Base-by-base conservation (phyloP, 2,797 vertebrate genomes). In the Heterohyrax brucei region DNA sequence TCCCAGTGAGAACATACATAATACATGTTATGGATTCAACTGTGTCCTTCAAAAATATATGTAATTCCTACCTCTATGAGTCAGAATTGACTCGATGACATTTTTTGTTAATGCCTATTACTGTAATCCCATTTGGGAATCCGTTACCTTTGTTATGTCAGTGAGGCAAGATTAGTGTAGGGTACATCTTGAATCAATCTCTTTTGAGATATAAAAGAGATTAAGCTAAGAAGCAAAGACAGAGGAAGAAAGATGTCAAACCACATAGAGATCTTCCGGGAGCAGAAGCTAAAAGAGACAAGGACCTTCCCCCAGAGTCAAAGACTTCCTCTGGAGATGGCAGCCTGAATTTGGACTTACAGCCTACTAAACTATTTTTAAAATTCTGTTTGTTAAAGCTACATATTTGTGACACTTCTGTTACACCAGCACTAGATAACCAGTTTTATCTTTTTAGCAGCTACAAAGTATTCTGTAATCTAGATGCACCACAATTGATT, bases 1-100 rank as follows among this genome's bases (percentile, higher is more conserved):
- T 75, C 56, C 66, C 81, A 93, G 44, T 93, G 82, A 95, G 10
- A 89, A 61, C 8, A 94, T 70, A 76, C 5, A 77, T 13, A 85
- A 9, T 61, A 81, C 14, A 19, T 33, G n/a, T 33, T 33, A 18
- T 70, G n/a, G 68, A 70, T 33, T 33, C 16, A 70, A 33, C 19
- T 33, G n/a, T 70, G 30, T 18, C n/a, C n/a, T 70, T n/a, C 68
- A 70, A 70, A 70, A 70, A 70, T 18, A 18, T 18, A 16, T 70
- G 68, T 33, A 33, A 70, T 70, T n/a, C n/a, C 33, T 33, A 70
- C 16, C 30, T 18, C n/a, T 33, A 70, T 39, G 39, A 39, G 39
- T 39, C 39, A 39, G 39, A 39, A 39, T 39, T 39, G 39, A 39
- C 39, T 39, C 39, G 39, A 39, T 39, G 39, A 39, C 39, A 39